phyloP scores from a whole-genome alignment of 2,113 vertebrate species.

The Rattus rattus region DNA sequence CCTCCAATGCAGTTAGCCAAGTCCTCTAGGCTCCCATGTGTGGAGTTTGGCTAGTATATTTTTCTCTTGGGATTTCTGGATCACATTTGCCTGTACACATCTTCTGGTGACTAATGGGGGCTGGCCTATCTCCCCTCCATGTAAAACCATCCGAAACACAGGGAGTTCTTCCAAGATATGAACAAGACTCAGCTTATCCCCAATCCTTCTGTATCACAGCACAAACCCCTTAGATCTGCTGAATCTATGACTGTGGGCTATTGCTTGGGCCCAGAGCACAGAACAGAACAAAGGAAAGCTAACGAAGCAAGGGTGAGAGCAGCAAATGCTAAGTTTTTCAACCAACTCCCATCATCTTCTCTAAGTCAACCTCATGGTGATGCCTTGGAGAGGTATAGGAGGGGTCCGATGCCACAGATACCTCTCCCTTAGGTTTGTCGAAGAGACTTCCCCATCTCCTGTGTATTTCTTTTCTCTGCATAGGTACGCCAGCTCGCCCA shows the following conservation, averaged over 20 bases:
- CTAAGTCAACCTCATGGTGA: neutral
- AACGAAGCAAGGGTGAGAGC: neutral
- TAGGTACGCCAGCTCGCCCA: neutral
- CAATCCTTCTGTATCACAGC: neutral
- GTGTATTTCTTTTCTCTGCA: neutral
- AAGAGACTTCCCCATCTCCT: neutral
- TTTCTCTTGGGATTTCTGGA: neutral
- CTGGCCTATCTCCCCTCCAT: neutral
- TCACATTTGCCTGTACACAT: neutral
- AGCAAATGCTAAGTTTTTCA: neutral
- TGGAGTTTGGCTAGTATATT: neutral
- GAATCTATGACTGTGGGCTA: neutral
- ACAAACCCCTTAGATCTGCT: neutral
- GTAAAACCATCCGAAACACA: neutral
- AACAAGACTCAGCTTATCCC: neutral
- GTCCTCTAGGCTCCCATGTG: neutral
- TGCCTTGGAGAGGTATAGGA: neutral
- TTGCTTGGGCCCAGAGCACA: neutral
- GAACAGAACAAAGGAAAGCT: neutral
- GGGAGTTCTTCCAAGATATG: neutral
- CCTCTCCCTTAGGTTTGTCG: neutral
- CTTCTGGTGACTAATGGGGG: neutral
- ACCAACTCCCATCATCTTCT: rapidly evolving
- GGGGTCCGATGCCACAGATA: neutral
- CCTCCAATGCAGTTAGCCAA: neutral